Evolutionary conservation across 1,140 invertebrate species (phyloP), one percentile per base, ranked within the genome.

Genomic region (Leptinotarsa defecta): DNA sequence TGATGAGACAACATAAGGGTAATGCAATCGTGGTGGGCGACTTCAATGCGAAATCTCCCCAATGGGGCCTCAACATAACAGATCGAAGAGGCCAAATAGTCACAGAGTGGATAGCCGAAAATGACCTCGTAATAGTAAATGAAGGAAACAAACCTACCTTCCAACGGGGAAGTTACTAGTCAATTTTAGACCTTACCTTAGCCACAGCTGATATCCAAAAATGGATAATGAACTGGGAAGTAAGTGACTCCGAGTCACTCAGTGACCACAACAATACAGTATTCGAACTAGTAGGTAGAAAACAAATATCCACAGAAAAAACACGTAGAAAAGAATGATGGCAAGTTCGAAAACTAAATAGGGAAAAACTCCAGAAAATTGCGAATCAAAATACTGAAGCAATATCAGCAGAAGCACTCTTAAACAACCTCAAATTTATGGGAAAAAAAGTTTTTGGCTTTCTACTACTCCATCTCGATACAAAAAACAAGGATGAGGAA

Each of bases 101-200:
- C 1, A n/a, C 63, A 5, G 78, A 82, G 27, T 57, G 69, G 73
- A 62, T 68, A 0, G 69, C 73, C 19, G 34, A 71, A 61, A 17
- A 70, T 13, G 71, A 63, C 6, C 48, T 76, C 13, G 8, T 52
- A 13, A 1, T 52, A 17, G 49, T 52, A 17, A 52, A 52, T 52
- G 49, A 13, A 52, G 48, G 48, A 17, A 52, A 52, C 0, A 52
- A 52, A 52, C 49, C 49, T 13, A 52, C 17, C 13, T 52, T 52
- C 49, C 49, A 52, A 52, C 13, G 1, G 49, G 3, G 49, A 15
- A n/a, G 17, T 52, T 52, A 52, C n/a, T 52, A 0, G 13, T 52
- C 49, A 13, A 52, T 52, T n/a, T n/a, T 17, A n/a, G 49, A 52
- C 49, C n/a, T 52, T 13, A 52, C 49, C 13, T 6, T 17, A 15